phyloP scores from a whole-genome alignment of 2,797 vertebrate genomes.

The Emys orbicularis region DNA sequence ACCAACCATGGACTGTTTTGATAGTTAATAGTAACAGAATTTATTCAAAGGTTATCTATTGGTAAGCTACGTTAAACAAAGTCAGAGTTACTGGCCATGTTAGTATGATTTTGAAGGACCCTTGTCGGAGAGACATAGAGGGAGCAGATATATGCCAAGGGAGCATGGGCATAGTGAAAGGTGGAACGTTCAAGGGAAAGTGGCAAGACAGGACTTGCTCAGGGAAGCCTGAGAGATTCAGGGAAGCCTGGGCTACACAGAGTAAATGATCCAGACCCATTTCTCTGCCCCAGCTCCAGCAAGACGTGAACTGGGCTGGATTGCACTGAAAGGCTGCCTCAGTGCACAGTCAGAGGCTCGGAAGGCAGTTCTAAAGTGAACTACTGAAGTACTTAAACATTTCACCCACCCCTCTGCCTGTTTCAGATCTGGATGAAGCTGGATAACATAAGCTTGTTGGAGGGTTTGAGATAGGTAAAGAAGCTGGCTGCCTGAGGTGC shows the following conservation, averaged over 20 bases:
- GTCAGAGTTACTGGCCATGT: too few species aligned
- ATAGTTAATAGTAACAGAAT: neutral
- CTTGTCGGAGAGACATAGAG: neutral
- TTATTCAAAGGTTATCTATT: neutral
- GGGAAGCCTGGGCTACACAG: neutral
- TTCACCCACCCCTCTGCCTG: neutral
- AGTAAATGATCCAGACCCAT: neutral
- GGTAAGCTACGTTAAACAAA: neutral
- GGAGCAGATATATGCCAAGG: neutral
- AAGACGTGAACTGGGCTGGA: neutral
- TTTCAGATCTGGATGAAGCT: neutral
- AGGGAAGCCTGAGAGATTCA: neutral
- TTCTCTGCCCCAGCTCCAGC: neutral
- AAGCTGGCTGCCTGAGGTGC: neutral
- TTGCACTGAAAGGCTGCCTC: neutral
- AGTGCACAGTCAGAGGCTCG: neutral
- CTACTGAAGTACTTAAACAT: neutral
- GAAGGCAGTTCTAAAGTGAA: neutral
- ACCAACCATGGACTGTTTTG: neutral
- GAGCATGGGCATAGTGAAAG: neutral
- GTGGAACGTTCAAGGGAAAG: neutral
- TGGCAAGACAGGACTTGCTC: neutral
- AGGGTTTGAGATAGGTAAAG: neutral
- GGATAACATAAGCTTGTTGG: neutral
- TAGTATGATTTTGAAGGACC: neutral